A percentile compares a stretch with the other conserved stretches of the same genome.
Conservation (phyloP, 2,888 invertebrate species). For the Dastarcus helophoroides region DNA sequence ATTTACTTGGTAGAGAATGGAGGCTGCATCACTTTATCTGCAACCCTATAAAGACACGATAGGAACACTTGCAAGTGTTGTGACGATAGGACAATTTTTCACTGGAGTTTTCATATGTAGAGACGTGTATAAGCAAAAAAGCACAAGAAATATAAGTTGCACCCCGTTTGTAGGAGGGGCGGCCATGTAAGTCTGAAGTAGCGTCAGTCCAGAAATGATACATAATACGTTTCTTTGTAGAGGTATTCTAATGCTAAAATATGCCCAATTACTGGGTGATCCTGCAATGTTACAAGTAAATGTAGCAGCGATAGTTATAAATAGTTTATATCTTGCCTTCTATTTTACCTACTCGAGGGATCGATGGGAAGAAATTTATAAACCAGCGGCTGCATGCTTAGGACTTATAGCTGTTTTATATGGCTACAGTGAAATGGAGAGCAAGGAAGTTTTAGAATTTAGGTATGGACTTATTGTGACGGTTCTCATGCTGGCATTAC, state of each 20-base stretch:
- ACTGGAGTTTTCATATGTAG: conserved; percentile 64
- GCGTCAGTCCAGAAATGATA: background rate
- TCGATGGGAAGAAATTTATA: conserved; percentile 42
- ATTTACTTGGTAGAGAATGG: no score
- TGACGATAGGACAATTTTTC: conserved; percentile 74
- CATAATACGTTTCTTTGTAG: conserved; percentile 38
- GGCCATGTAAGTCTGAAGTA: conserved; percentile 52
- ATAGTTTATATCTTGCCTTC: conserved; percentile 51
- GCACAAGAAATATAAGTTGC: conserved; percentile 51
- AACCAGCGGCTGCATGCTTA: conserved; percentile 44
- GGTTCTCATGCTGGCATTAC: conserved; percentile 49
- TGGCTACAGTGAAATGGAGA: conserved; percentile 55
- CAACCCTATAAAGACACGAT: conserved; percentile 58
- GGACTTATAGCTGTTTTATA: conserved; percentile 48
- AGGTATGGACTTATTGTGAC: conserved; percentile 63
- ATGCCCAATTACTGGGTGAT: conserved; percentile 62
- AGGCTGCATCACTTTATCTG: conserved; percentile 40
- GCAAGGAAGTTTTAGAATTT: conserved; percentile 51
- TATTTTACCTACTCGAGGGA: conserved; percentile 54
- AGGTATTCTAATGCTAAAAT: conserved; percentile 62
- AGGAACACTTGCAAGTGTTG: conserved; percentile 55
- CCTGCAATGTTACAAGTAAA: conserved; percentile 69
- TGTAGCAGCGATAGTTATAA: conserved; percentile 58
- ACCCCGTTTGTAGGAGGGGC: conserved; percentile 67
- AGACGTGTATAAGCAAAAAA: conserved; percentile 59